Evolutionary conservation across 2,113 vertebrate species (phyloP).

Genomic region (human): GRCh38 chr3:165440001-165440500

Average conservation of each 20-base stretch:
- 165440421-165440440: background rate
- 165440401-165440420: background rate
- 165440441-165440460: background rate
- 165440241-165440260: background rate
- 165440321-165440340: background rate
- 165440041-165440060: conserved; percentile 5
- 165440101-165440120: background rate
- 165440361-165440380: background rate
- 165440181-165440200: background rate
- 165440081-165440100: conserved; percentile 15
- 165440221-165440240: background rate
- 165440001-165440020: conserved; percentile 7
- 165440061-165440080: background rate
- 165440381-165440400: background rate
- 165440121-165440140: conserved; percentile 45
- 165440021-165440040: background rate
- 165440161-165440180: background rate
- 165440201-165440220: background rate
- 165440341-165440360: background rate
- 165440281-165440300: background rate
- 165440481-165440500: background rate
- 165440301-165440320: background rate
- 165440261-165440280: background rate
- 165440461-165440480: background rate
- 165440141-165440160: conserved; percentile 8